A percentile compares a stretch with the other conserved stretches of the same genome.
phyloP scores from a whole-genome alignment of 2,797 vertebrate genomes.

The Potorous gilbertii region DNA sequence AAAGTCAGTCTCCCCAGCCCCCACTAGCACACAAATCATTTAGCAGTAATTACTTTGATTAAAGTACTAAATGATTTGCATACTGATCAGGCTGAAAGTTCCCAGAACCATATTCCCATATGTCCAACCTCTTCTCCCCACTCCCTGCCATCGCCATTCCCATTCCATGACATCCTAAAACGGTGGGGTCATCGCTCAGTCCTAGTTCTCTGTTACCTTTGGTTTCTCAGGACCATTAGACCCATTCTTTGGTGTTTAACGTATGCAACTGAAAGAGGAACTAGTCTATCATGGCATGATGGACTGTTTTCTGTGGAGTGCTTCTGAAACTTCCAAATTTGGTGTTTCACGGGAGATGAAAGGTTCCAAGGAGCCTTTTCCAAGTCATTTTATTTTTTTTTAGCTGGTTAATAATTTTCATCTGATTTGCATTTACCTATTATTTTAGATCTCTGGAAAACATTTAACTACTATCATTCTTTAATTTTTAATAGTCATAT shows the following conservation, averaged over 20 bases:
- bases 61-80: slow-evolving; percentile 57
- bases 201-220: background rate
- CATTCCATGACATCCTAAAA: slow-evolving; percentile 23
- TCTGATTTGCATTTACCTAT: slow-evolving; percentile 73
- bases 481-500: slow-evolving; percentile 78
- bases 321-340: slow-evolving; percentile 30
- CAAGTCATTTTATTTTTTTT: slow-evolving; percentile 57
- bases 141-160: background rate
- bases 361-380: slow-evolving; percentile 74
- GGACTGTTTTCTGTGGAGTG: background rate
- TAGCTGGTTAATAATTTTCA: slow-evolving; percentile 68
- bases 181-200: background rate
- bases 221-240: background rate
- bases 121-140: background rate
- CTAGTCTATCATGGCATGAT: background rate
- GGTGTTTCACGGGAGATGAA: slow-evolving; percentile 70
- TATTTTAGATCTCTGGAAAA: slow-evolving; percentile 73
- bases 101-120: slow-evolving; percentile 54
- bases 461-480: slow-evolving; percentile 76
- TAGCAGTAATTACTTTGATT: slow-evolving; percentile 71
- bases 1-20: slow-evolving; percentile 45
- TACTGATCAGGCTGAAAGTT: slow-evolving; percentile 50
- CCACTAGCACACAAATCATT: slow-evolving; percentile 61
- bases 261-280: background rate
- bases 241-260: background rate